Conservation (phyloP, 2,797 vertebrate genomes). For the Periophthalmus magnuspinnatus region DNA sequence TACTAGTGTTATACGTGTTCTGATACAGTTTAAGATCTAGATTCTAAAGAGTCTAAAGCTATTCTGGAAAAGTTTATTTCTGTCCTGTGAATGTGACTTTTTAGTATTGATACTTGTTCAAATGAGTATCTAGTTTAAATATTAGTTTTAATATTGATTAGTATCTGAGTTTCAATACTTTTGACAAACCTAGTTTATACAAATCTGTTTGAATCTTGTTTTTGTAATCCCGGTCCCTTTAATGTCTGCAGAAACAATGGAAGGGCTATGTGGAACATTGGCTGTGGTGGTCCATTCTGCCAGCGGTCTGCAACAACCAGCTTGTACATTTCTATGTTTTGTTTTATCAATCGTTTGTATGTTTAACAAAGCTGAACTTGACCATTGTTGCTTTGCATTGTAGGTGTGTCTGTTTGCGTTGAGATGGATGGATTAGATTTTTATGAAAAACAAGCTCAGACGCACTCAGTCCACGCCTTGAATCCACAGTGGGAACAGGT, state of each 20-base stretch:
- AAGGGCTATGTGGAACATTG: constrained; percentile 71
- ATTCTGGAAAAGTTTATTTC: no score
- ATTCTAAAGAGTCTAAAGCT: no score
- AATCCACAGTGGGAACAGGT: constrained; percentile 80
- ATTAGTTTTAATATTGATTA: no score
- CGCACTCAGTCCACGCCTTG: constrained; percentile 61
- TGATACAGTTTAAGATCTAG: no score
- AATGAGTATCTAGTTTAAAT: no score
- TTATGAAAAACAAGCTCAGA: constrained; percentile 72
- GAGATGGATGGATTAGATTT: constrained; percentile 78
- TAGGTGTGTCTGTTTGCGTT: constrained; percentile 73
- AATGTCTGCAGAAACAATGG: constrained; percentile 29
- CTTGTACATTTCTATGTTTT: constrained; percentile 55
- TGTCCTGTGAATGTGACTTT: no score
- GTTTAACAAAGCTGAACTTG: not conserved
- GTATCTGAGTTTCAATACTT: no score
- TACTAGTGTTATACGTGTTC: no score
- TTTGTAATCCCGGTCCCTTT: constrained; percentile 21
- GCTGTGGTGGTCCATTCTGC: constrained; percentile 73
- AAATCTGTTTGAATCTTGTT: not conserved
- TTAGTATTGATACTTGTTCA: no score
- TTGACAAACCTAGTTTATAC: not conserved
- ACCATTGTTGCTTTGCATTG: not conserved
- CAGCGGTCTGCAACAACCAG: constrained; percentile 64
- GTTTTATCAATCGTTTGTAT: not conserved